Conservation (phyloP, 1,140 invertebrate species). For the Tetragonula clypearis region DNA sequence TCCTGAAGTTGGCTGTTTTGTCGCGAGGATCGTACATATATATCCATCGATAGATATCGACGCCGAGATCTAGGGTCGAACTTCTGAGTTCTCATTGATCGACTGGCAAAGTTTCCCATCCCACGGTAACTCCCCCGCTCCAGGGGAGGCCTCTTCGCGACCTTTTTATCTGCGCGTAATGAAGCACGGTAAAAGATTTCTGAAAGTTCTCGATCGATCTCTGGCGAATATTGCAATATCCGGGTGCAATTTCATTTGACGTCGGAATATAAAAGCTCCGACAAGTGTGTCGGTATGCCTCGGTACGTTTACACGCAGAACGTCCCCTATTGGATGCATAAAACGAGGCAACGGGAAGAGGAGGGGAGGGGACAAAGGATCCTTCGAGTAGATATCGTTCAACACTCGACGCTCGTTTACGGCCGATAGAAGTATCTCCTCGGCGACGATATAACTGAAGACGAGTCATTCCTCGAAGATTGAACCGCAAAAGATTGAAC, state of each 20-base stretch:
- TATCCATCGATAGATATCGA: background rate
- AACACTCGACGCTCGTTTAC: background rate
- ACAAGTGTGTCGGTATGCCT: background rate
- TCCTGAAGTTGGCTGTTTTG: constrained; percentile 25
- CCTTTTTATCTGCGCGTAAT: background rate
- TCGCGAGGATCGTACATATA: background rate
- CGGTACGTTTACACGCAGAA: background rate
- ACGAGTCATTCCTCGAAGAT: background rate
- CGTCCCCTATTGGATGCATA: background rate
- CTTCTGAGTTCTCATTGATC: background rate
- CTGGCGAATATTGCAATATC: background rate
- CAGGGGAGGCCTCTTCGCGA: background rate
- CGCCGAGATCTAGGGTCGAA: background rate
- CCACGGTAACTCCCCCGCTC: background rate
- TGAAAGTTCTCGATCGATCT: background rate
- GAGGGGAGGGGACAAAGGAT: background rate
- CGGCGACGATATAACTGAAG: background rate
- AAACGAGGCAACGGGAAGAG: background rate
- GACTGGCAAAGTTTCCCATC: constrained; percentile 10
- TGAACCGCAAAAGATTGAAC: background rate
- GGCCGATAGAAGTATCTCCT: background rate
- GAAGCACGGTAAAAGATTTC: background rate
- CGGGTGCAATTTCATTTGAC: background rate
- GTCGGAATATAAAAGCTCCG: too few relatives aligned
- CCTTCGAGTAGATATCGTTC: background rate